Evolutionary conservation across 2,888 invertebrate species (phyloP).

Genomic region (Mesochorus sp.): DNA sequence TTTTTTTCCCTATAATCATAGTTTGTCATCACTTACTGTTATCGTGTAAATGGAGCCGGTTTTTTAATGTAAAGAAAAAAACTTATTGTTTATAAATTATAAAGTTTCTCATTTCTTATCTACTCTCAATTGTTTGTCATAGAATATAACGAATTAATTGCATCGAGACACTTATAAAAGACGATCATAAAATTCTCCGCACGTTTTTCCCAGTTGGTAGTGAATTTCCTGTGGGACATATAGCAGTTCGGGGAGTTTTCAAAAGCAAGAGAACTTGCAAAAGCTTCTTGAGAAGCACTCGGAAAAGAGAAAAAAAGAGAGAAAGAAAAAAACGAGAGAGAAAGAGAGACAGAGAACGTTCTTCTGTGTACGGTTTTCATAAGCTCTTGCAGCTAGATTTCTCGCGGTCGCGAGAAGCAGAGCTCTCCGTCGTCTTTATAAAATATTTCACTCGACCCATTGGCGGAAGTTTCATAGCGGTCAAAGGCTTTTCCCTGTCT

Average conservation of each 20-base stretch:
- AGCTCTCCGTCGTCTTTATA: conserved; percentile 26
- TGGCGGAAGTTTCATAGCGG: conserved; percentile 32
- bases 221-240: conserved; percentile 54
- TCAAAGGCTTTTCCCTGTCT: conserved; percentile 44
- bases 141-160: conserved; percentile 28
- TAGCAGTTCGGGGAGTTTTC: conserved; percentile 13
- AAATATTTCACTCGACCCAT: conserved; percentile 41
- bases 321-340: background rate
- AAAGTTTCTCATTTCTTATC: background rate
- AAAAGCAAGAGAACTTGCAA: conserved; percentile 46
- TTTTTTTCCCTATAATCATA: background rate
- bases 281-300: conserved; percentile 34
- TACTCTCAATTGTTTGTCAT: background rate
- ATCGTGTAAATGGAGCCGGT: background rate
- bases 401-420: conserved; percentile 24
- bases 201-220: conserved; percentile 14
- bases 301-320: background rate
- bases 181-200: conserved; percentile 24
- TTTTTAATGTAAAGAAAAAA: background rate
- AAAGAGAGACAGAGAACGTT: conserved; percentile 24
- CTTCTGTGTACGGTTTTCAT: conserved; percentile 43
- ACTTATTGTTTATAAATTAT: background rate
- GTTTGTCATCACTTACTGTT: background rate
- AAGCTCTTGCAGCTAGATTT: conserved; percentile 42
- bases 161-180: conserved; percentile 17